Conservation (phyloP, 2,888 invertebrate species). For the Margaritifera margaritifera region DNA sequence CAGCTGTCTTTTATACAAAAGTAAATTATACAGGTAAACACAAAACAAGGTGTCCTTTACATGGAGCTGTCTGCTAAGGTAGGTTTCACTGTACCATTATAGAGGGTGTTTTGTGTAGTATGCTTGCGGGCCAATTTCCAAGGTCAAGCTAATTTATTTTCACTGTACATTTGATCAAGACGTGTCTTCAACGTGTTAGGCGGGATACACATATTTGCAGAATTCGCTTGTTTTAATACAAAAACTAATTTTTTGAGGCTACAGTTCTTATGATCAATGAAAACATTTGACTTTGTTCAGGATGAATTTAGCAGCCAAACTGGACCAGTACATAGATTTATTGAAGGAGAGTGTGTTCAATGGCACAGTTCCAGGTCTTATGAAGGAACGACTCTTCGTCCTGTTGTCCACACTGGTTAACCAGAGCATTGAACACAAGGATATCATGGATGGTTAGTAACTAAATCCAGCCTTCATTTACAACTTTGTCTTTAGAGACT, state of each 20-base stretch:
- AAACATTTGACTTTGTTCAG: slow-evolving; percentile 21
- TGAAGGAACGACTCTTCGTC: slow-evolving; percentile 54
- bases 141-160: neutral
- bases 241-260: too few species aligned
- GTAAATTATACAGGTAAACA: too few species aligned
- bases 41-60: too few species aligned
- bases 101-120: too few species aligned
- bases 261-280: too few species aligned
- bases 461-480: neutral
- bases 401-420: slow-evolving; percentile 61
- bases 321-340: slow-evolving; percentile 62
- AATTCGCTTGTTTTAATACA: too few species aligned
- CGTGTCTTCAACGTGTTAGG: too few species aligned
- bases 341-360: slow-evolving; percentile 45
- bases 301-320: slow-evolving; percentile 36
- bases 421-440: slow-evolving; percentile 63
- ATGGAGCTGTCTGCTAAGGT: too few species aligned
- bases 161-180: neutral
- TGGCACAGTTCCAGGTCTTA: slow-evolving; percentile 28
- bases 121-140: too few species aligned
- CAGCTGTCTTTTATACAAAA: too few species aligned
- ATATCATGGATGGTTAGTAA: slow-evolving; percentile 59
- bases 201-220: too few species aligned
- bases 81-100: too few species aligned
- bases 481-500: neutral